A percentile compares a stretch with the other conserved stretches of the same genome.
Conservation (phyloP, 1,140 invertebrate species). For the Sinonovacula constricta region DNA sequence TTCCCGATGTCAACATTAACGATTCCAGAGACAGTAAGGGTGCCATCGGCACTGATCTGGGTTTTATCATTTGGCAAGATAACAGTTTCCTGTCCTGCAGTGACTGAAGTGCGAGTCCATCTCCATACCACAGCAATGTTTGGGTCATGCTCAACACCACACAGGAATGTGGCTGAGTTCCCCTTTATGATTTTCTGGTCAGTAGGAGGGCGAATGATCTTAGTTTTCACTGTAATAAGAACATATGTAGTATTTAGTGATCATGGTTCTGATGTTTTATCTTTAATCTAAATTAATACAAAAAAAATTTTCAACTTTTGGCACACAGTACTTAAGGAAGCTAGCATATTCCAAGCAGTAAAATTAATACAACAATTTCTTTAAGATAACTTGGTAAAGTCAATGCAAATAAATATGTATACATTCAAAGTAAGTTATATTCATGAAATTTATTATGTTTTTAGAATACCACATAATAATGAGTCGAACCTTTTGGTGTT, state of each 20-base stretch:
- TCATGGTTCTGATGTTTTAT: background rate
- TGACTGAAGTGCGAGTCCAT: slow-evolving; percentile 84
- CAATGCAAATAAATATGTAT: too few species aligned
- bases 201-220: slow-evolving; percentile 94
- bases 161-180: slow-evolving; percentile 90
- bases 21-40: slow-evolving; percentile 79
- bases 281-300: background rate
- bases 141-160: slow-evolving; percentile 95
- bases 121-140: slow-evolving; percentile 92
- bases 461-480: too few species aligned
- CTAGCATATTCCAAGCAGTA: too few species aligned
- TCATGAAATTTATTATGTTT: too few species aligned
- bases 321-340: background rate
- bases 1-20: slow-evolving; percentile 80
- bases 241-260: background rate
- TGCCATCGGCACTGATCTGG: slow-evolving; percentile 76
- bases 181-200: slow-evolving; percentile 92
- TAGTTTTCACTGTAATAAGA: slow-evolving; percentile 87
- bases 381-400: too few species aligned
- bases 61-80: slow-evolving; percentile 46
- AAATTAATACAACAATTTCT: too few species aligned
- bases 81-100: slow-evolving; percentile 14
- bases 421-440: too few species aligned
- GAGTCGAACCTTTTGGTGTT: too few species aligned
- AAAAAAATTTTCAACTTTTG: background rate